Evolutionary conservation across 2,888 invertebrate genomes (phyloP), one percentile per base, ranked within the genome.

Genomic region (Heteromyza rotundicornis): DNA sequence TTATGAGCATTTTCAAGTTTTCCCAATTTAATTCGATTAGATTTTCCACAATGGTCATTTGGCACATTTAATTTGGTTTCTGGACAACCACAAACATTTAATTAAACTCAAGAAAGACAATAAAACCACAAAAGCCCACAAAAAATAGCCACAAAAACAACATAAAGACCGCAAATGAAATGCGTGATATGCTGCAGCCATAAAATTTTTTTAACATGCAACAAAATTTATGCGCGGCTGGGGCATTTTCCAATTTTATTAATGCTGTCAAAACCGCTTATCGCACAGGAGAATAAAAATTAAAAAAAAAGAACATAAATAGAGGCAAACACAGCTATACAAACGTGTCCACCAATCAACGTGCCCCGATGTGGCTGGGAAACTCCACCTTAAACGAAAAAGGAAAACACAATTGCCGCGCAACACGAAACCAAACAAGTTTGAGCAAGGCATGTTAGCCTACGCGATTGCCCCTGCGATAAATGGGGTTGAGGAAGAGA

Each of bases 191-290:
- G 60, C 59, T n/a, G 56, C 54, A 66, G 65, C 64, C 68, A 68
- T 72, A 70, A 72, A 73, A 68, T 68, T 57, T 64, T n/a, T 52
- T 66, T 66, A 69, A 66, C 75, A 75, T 76, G 77, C 77, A 77
- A 77, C 76, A 77, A 77, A 74, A 75, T 75, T 76, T 77, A 77
- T 75, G 76, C 69, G 73, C 72, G 17, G 17, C 12, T 24, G 57
- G 44, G 57, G 24, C 53, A 61, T 52, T 23, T 52, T 40, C 32
- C 50, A 52, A 59, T 44, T 55, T 52, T 55, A 56, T 59, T 58
- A 50, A 54, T 71, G 65, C 73, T 68, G 64, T 71, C 76, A 76
- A 70, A 72, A 72, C 66, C 67, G 64, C 63, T 70, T 71, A 65
- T 67, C 63, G 60, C 23, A 19, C 44, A 47, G 20, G 44, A 54